Evolutionary conservation across 2,797 vertebrate species (phyloP).

Genomic region (Loriculus beryllinus): DNA sequence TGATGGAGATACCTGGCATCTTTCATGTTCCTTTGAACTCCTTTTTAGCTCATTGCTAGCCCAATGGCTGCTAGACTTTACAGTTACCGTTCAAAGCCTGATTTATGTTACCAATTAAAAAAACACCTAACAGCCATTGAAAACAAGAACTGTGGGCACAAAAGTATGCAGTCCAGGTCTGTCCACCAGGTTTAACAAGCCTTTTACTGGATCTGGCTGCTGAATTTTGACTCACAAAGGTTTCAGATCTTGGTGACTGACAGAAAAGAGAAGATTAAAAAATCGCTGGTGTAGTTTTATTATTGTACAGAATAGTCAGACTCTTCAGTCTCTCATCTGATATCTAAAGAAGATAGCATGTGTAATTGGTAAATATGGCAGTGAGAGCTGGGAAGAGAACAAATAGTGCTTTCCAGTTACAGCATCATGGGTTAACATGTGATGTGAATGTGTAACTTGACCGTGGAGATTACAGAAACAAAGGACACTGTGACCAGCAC

Average conservation of each 20-base stretch:
- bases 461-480: background rate
- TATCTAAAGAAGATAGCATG: background rate
- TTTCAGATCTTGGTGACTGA: background rate
- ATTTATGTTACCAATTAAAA: background rate
- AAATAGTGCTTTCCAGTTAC: background rate
- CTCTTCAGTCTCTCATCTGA: background rate
- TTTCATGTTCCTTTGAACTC: slow-evolving; percentile 12
- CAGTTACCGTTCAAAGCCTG: background rate
- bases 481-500: background rate
- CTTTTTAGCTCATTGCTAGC: background rate
- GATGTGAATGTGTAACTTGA: background rate
- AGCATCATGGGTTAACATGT: background rate
- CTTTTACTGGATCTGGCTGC: background rate
- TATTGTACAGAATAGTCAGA: background rate
- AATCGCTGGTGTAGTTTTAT: background rate
- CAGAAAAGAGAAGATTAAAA: background rate
- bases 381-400: background rate
- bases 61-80: background rate
- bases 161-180: background rate
- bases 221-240: background rate
- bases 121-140: background rate
- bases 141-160: background rate
- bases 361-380: background rate
- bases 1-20: background rate
- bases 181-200: background rate